A percentile compares a stretch with the other conserved stretches of the same genome.
These are phyloP conservation scores for Hartigia nigra DNA, from an alignment of 2,888 invertebrate species.

Conservation along the genomic window DNA sequence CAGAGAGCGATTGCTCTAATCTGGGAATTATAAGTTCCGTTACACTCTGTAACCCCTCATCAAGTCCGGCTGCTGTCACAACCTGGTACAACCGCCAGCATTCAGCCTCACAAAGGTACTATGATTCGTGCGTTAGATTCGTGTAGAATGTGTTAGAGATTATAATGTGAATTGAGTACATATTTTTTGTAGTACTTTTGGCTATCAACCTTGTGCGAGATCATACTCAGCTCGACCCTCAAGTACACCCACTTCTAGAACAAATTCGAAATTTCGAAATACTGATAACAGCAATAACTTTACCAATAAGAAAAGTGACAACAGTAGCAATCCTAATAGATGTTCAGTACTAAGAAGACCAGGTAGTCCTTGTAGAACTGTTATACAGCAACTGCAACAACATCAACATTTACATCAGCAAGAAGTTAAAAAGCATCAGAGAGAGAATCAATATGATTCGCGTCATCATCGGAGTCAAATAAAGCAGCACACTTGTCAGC, in stretches of 20 bases:
- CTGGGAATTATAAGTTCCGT: conserved; percentile 25
- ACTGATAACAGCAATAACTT: conserved; percentile 9
- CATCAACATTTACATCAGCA: conserved; percentile 15
- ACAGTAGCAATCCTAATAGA: conserved; percentile 12
- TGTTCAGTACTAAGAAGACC: conserved; percentile 18
- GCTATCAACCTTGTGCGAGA: conserved; percentile 21
- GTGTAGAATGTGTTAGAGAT: not conserved
- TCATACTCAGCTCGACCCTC: conserved; percentile 19
- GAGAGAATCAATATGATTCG: not conserved
- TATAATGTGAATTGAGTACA: not conserved
- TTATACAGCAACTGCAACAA: conserved; percentile 12
- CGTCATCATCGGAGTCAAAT: not conserved
- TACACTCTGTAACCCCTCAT: conserved; percentile 28
- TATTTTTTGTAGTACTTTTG: conserved; percentile 25
- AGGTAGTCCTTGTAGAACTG: conserved; percentile 25
- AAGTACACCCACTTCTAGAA: conserved; percentile 26
- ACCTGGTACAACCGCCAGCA: conserved; percentile 41
- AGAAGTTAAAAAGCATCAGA: not conserved
- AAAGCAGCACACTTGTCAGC: not conserved
- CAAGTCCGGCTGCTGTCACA: conserved; percentile 31
- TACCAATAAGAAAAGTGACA: not conserved
- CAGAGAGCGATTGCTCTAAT: conserved; percentile 28
- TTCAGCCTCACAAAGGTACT: conserved; percentile 20
- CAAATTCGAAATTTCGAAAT: conserved; percentile 8
- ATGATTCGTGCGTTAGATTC: not conserved